Conservation (phyloP, 2,113 vertebrate species). For the Callithrix jacchus region DNA sequence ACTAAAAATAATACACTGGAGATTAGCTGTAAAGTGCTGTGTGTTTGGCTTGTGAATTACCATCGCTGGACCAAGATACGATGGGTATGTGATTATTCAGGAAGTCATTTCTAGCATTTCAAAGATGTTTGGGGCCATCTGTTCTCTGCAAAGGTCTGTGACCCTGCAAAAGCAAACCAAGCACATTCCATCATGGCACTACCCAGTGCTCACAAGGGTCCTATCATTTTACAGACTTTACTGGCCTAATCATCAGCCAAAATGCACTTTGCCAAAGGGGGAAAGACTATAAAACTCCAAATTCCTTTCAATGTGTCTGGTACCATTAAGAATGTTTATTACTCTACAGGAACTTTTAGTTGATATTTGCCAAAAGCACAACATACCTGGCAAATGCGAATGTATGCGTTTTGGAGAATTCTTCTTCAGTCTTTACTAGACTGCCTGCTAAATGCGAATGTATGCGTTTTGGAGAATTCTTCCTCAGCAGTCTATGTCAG, state of each 20-base stretch:
- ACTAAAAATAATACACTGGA: not conserved
- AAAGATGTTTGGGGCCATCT: constrained; percentile 63
- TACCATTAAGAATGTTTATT: constrained; percentile 67
- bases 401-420: not conserved
- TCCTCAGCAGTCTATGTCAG: not conserved
- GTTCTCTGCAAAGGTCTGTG: constrained; percentile 51
- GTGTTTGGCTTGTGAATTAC: constrained; percentile 42
- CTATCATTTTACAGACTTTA: constrained; percentile 59
- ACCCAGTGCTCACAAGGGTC: constrained; percentile 32
- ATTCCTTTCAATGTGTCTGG: constrained; percentile 63
- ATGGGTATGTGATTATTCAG: not conserved
- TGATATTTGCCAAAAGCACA: constrained; percentile 63
- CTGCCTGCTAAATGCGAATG: not conserved
- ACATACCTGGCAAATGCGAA: not conserved
- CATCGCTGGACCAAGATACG: not conserved
- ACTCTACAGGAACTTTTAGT: constrained; percentile 47
- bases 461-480: constrained; percentile 17
- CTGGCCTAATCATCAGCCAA: constrained; percentile 36
- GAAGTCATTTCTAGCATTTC: constrained; percentile 63
- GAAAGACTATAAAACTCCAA: constrained; percentile 55
- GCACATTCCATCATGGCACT: constrained; percentile 33
- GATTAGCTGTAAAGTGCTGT: constrained; percentile 33
- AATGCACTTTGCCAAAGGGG: constrained; percentile 50
- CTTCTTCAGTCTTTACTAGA: not conserved
- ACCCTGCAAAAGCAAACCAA: constrained; percentile 39